These are phyloP conservation scores for Potamarius usumacintae DNA, from an alignment of 2,113 vertebrate genomes.

Conservation along the genomic window DNA sequence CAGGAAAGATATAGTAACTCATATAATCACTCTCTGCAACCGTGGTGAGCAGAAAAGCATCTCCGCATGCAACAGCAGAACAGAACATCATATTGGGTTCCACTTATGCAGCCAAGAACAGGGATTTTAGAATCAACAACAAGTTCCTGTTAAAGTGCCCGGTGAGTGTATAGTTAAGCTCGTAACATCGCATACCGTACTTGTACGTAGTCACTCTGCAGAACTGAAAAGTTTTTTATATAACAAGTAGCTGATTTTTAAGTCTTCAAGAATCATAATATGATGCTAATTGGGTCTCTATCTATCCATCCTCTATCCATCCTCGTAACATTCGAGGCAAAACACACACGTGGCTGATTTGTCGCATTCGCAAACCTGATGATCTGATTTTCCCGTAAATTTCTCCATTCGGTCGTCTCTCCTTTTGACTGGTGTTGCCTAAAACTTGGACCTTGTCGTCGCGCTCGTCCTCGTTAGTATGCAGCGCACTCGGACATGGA, in stretches of 20 bases:
- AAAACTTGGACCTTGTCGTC: conserved; percentile 57
- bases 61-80: no score
- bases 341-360: not conserved
- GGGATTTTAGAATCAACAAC: no score
- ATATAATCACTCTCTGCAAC: no score
- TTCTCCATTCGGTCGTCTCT: not conserved
- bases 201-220: not conserved
- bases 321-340: not conserved
- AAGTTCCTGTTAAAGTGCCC: no score
- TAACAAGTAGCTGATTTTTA: not conserved
- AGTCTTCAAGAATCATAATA: not conserved
- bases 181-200: not conserved
- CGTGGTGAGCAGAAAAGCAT: no score
- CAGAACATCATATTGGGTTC: no score
- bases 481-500: conserved; percentile 73
- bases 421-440: not conserved
- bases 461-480: conserved; percentile 72
- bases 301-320: no score
- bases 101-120: no score
- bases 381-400: not conserved
- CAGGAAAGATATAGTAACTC: no score
- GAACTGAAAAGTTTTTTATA: no score
- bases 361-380: not conserved
- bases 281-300: not conserved
- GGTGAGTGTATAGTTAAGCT: not conserved